Base-by-base conservation (phyloP, 1,140 invertebrate genomes). In the Anastatus disparis region DNA sequence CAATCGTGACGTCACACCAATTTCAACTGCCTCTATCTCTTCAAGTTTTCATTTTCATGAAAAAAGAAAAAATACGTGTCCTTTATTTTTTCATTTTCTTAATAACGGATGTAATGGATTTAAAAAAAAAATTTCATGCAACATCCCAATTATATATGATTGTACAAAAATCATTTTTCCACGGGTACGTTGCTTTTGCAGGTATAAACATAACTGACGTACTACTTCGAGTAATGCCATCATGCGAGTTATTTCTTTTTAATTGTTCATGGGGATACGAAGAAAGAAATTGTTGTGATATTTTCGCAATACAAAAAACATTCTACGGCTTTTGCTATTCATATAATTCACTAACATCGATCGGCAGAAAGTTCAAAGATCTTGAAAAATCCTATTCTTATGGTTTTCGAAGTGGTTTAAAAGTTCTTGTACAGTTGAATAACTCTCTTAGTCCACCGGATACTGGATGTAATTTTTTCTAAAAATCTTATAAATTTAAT, bases 281-380 rank as follows among this genome's bases (percentile, higher is more conserved):
- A 8, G 12, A 22, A 6, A 17, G 15, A 13, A 61, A 27, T 46
- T 61, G 58, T 13, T 61, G 58, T 13, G 58, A 61, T 15, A 29
- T 61, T n/a, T 61, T 61, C n/a, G 38, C 42, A 8, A 15, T 46
- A 10, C 22, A 61, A 61, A 42, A 24, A 46, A 61, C 58, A 9
- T 12, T 7, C 3, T 46, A 12, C 22, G 58, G 58, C 24, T 44
- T 61, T n/a, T 61, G 58, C 44, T 61, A 61, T 42, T 10, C 24
- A 15, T 61, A 44, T 10, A 61, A 61, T 26, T 61, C 58, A 22
- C 17, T 61, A 15, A 61, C 40, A 10, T 27, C 58, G 9, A 17
- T 27, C 12, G 15, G 15, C 2, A 27, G 13, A 17, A 42, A n/a
- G 8, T 4, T 17, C 3, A n/a, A 44, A 3, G 24, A 61, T 9